A percentile compares a stretch with the other conserved stretches of the same genome.
Conservation (phyloP, 2,797 vertebrate genomes). For the Delichon dasypus region DNA sequence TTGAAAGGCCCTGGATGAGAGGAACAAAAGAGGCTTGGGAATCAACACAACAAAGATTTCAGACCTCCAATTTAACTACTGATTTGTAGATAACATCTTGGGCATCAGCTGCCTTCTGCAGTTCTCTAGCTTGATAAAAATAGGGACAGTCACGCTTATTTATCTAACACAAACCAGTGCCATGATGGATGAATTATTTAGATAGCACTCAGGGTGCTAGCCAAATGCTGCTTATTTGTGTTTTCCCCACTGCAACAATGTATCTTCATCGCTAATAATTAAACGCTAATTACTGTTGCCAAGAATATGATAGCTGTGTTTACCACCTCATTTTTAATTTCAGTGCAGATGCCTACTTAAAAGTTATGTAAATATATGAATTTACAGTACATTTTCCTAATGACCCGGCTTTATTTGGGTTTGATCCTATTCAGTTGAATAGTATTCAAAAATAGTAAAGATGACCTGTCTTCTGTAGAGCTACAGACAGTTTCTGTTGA, state of each 20-base stretch:
- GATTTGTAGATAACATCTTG: slow-evolving; percentile 1
- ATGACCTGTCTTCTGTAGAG: slow-evolving; percentile 15
- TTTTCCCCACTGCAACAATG: slow-evolving; percentile 48
- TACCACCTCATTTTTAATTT: slow-evolving; percentile 35
- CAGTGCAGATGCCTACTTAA: slow-evolving; percentile 17
- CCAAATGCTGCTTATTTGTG: slow-evolving; percentile 53
- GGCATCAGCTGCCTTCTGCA: slow-evolving; percentile 41
- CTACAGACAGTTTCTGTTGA: slow-evolving; percentile 3
- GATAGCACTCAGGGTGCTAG: background rate
- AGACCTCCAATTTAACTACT: background rate
- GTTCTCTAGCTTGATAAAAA: slow-evolving; percentile 13
- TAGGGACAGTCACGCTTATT: background rate
- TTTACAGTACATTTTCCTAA: slow-evolving; percentile 40
- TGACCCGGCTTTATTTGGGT: background rate
- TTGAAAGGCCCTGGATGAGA: background rate
- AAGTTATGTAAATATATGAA: slow-evolving; percentile 35
- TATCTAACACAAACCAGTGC: slow-evolving; percentile 11
- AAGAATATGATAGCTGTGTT: background rate
- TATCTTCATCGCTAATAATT: slow-evolving; percentile 61
- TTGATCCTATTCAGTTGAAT: background rate
- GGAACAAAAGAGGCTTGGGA: background rate
- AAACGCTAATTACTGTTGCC: slow-evolving; percentile 40
- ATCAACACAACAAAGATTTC: background rate
- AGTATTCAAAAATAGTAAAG: background rate
- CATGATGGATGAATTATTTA: slow-evolving; percentile 46